These are phyloP conservation scores for Atrina japonica DNA, from an alignment of 2,888 invertebrate genomes.

Conservation along the genomic window DNA sequence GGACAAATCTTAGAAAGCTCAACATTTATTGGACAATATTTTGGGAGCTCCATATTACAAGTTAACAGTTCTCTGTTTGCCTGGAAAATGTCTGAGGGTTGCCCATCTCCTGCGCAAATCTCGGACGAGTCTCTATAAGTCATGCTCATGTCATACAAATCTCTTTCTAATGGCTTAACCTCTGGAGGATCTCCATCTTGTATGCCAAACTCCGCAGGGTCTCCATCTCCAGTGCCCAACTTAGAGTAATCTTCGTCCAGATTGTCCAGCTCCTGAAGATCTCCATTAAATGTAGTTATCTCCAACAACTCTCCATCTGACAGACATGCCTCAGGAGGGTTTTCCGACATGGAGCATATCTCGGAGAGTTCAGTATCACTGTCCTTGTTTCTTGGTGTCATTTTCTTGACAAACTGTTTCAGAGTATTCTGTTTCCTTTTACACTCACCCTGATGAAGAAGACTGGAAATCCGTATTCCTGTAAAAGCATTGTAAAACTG, in stretches of 20 bases:
- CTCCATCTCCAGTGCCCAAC: too few relatives aligned
- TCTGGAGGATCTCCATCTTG: neutral
- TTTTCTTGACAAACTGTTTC: conserved; percentile 59
- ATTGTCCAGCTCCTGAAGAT: neutral
- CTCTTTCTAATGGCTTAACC: neutral
- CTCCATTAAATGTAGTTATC: neutral
- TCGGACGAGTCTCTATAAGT: too few relatives aligned
- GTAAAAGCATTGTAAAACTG: neutral
- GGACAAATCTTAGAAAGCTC: too few relatives aligned
- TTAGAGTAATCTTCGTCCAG: too few relatives aligned
- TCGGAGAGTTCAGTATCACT: neutral
- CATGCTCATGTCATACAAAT: too few relatives aligned
- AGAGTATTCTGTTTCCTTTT: conserved; percentile 65
- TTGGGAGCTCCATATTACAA: too few relatives aligned
- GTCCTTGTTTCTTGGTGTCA: neutral
- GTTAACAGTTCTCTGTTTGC: too few relatives aligned
- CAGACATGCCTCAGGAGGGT: too few relatives aligned
- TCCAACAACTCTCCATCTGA: neutral
- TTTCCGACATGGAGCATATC: too few relatives aligned
- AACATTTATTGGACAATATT: too few relatives aligned
- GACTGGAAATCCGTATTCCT: conserved; percentile 71
- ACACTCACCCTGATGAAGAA: conserved; percentile 52
- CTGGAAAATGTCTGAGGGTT: too few relatives aligned
- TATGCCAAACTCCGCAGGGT: neutral
- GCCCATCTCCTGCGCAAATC: too few relatives aligned